phyloP scores from a whole-genome alignment of 2,888 invertebrate species.

The Protonemura montana region DNA sequence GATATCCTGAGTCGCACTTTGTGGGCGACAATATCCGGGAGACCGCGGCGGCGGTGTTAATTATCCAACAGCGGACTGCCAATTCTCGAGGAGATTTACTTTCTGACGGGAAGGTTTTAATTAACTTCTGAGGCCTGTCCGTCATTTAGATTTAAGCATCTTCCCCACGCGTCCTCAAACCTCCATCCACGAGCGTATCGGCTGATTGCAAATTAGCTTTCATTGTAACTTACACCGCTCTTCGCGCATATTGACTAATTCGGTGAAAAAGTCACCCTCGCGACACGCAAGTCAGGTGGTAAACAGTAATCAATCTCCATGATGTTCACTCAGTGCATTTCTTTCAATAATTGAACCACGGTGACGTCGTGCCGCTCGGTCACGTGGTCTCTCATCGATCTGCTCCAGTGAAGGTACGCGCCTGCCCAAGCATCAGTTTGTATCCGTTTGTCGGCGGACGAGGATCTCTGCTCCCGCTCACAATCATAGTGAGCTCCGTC shows the following conservation, averaged over 20 bases:
- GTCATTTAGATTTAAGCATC: background rate
- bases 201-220: background rate
- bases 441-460: background rate
- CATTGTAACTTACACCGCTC: background rate
- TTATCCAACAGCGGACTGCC: background rate
- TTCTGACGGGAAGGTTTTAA: background rate
- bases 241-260: background rate
- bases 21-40: too few relatives aligned
- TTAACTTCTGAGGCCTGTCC: background rate
- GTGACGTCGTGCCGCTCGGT: background rate
- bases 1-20: too few relatives aligned
- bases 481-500: background rate
- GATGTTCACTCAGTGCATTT: background rate
- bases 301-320: background rate
- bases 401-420: conserved; percentile 7
- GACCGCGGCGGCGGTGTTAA: too few relatives aligned
- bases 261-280: background rate
- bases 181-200: background rate
- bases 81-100: background rate
- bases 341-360: background rate
- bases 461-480: background rate
- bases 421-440: background rate
- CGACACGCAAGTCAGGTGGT: background rate
- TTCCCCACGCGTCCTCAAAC: background rate
- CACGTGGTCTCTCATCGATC: background rate